A percentile compares a stretch with the other conserved stretches of the same genome.
Conservation (phyloP, 2,888 invertebrate species). For the Idaea dimidiata region DNA sequence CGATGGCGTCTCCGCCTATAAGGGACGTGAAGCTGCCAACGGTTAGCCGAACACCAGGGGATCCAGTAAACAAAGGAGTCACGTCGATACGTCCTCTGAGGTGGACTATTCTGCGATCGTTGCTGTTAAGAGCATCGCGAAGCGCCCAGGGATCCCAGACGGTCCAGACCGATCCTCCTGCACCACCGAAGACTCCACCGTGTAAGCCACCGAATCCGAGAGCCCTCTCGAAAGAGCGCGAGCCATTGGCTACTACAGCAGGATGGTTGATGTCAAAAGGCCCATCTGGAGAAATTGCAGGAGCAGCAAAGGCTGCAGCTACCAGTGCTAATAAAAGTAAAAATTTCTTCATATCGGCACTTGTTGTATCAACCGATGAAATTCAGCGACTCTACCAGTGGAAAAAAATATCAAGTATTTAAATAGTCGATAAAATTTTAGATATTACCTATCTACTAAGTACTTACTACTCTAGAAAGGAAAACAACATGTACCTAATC, state of each 20-base stretch:
- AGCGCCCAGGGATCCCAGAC: constrained; percentile 19
- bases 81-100: constrained; percentile 16
- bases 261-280: neutral
- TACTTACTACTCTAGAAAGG: too few species aligned
- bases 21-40: constrained; percentile 13
- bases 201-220: constrained; percentile 8
- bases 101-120: constrained; percentile 8
- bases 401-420: neutral
- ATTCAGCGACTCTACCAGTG: neutral
- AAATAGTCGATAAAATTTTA: neutral
- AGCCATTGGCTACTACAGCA: neutral
- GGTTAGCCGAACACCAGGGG: constrained; percentile 12
- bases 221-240: constrained; percentile 5
- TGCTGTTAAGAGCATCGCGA: constrained; percentile 8
- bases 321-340: neutral
- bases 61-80: constrained; percentile 12
- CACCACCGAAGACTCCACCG: constrained; percentile 11
- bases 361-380: neutral
- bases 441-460: neutral
- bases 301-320: neutral
- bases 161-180: constrained; percentile 14
- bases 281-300: neutral
- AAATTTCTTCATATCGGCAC: neutral
- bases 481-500: neutral
- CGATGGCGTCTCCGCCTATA: constrained; percentile 9